Conservation (phyloP, 2,888 invertebrate species). For the Hemicrepidius hirtus region DNA sequence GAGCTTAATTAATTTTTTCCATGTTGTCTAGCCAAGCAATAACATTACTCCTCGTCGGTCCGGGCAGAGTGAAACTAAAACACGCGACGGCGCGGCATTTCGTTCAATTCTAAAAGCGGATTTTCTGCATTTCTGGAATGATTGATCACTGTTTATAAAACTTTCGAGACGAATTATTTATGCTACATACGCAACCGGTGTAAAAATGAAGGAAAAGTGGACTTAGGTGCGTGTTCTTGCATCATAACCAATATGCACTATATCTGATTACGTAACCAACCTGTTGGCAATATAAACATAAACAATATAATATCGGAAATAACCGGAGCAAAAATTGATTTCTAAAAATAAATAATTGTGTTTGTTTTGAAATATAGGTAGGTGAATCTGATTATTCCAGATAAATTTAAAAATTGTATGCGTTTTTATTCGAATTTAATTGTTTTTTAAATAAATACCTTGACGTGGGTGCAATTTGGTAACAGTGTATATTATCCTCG, state of each 20-base stretch:
- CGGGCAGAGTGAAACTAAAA: slow-evolving; percentile 6
- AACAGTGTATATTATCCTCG: too few relatives aligned
- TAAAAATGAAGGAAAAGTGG: slow-evolving; percentile 19
- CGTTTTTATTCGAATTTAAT: too few relatives aligned
- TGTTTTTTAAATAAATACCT: too few relatives aligned
- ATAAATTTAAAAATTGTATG: too few relatives aligned
- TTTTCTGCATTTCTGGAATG: slow-evolving; percentile 25
- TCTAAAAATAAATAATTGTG: too few relatives aligned
- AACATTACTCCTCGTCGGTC: not conserved
- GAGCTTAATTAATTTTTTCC: slow-evolving; percentile 3
- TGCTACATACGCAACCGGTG: slow-evolving; percentile 11
- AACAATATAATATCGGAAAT: too few relatives aligned
- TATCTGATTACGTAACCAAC: slow-evolving; percentile 1
- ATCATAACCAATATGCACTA: not conserved
- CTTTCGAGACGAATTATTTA: slow-evolving; percentile 13
- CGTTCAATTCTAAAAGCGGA: slow-evolving; percentile 3
- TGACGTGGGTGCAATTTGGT: too few relatives aligned
- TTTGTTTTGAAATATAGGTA: too few relatives aligned
- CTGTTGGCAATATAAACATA: not conserved
- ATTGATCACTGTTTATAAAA: slow-evolving; percentile 1
- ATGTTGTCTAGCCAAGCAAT: not conserved
- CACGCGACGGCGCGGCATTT: not conserved
- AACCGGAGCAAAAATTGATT: too few relatives aligned
- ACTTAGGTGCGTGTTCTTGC: slow-evolving; percentile 21
- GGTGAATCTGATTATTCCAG: too few relatives aligned